Conservation (phyloP, 2,888 invertebrate genomes). For the Lasioglossum oenotherae region DNA sequence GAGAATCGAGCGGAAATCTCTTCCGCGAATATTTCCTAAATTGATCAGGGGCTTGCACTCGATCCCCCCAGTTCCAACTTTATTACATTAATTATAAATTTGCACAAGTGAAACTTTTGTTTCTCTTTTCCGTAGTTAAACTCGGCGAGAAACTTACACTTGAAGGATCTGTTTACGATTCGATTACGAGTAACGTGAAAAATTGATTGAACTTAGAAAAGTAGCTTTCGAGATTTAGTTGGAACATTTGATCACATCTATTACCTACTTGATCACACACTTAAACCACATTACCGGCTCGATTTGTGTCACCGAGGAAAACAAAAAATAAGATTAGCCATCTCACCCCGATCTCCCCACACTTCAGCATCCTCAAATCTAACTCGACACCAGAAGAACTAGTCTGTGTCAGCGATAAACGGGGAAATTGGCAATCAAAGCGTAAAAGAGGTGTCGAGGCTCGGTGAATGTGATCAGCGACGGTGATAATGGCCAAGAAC, state of each 20-base stretch:
- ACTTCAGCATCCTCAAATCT: background rate
- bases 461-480: background rate
- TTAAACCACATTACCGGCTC: background rate
- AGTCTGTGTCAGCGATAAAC: background rate
- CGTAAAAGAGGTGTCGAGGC: background rate
- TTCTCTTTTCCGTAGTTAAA: background rate
- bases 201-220: too few species aligned
- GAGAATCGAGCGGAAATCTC: background rate
- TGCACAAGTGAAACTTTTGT: background rate
- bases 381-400: background rate
- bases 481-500: background rate
- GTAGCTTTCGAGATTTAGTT: background rate
- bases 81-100: background rate
- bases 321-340: background rate
- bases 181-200: too few species aligned
- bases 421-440: conserved; percentile 1
- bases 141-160: background rate
- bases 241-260: background rate
- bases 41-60: background rate
- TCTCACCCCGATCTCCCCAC: background rate
- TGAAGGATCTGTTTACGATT: too few species aligned
- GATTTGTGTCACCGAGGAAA: background rate
- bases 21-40: background rate
- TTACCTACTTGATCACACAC: background rate
- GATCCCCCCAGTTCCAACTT: background rate